These are phyloP conservation scores for Gambusia holbrooki DNA, from an alignment of 2,113 vertebrate genomes.

Conservation along the genomic window DNA sequence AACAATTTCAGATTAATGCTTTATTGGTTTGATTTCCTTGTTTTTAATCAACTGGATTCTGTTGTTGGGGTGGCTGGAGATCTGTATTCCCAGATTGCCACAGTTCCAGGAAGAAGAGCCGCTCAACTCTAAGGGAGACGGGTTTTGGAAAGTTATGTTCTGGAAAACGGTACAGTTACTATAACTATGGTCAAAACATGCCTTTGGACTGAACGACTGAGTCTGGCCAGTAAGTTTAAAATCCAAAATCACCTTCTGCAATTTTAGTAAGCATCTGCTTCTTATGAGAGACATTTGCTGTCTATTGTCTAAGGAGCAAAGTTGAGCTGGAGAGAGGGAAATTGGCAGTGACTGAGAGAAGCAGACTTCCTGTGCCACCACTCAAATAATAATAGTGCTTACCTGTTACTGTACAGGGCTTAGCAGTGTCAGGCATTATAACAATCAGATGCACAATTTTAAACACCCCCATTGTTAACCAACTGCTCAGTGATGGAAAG, in stretches of 20 bases:
- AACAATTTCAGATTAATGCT: not conserved
- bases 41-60: not conserved
- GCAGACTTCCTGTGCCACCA: constrained; percentile 71
- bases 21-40: not conserved
- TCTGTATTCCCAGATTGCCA: not conserved
- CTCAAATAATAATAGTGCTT: constrained; percentile 72
- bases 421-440: constrained; percentile 41
- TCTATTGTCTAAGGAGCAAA: constrained; percentile 50
- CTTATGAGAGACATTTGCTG: constrained; percentile 44
- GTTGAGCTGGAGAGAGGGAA: constrained; percentile 38
- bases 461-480: constrained; percentile 47
- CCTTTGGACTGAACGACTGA: not conserved
- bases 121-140: not conserved
- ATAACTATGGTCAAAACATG: no score
- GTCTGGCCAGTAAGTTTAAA: not conserved
- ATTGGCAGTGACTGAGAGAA: constrained; percentile 48
- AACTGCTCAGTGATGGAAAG: constrained; percentile 19
- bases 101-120: no score
- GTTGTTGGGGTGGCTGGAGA: not conserved
- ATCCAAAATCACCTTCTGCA: not conserved
- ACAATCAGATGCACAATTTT: constrained; percentile 21
- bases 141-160: not conserved
- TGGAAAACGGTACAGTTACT: no score
- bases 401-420: constrained; percentile 58
- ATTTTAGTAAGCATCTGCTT: constrained; percentile 34